Conservation (phyloP, 2,797 vertebrate species). For the Acanthurus leucopareius region DNA sequence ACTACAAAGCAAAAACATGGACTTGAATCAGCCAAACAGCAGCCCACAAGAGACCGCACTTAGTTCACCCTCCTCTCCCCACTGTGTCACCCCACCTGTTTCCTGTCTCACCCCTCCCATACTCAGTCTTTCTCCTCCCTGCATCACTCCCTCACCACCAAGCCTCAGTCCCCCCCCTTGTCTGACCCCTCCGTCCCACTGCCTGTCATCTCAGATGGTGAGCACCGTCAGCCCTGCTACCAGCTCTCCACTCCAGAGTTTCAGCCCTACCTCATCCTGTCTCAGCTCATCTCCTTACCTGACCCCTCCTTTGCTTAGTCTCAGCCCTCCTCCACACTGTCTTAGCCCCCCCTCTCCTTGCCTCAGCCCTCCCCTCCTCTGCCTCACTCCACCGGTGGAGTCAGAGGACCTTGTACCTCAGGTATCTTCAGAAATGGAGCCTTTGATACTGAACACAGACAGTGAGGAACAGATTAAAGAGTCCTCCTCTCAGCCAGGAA, state of each 20-base stretch:
- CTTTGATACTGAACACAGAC: slow-evolving; percentile 74
- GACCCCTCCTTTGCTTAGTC: slow-evolving; percentile 80
- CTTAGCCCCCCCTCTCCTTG: slow-evolving; percentile 73
- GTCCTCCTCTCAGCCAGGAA: slow-evolving; percentile 62
- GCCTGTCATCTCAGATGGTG: slow-evolving; percentile 55
- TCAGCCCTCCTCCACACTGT: slow-evolving; percentile 76
- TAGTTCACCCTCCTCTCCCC: slow-evolving; percentile 40
- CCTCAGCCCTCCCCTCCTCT: slow-evolving; percentile 78
- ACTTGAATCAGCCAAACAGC: slow-evolving; percentile 33
- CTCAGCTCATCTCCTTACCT: slow-evolving; percentile 81
- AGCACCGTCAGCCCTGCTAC: slow-evolving; percentile 58
- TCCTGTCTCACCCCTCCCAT: slow-evolving; percentile 65
- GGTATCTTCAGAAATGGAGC: slow-evolving; percentile 72
- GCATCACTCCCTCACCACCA: slow-evolving; percentile 58
- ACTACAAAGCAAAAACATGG: slow-evolving; percentile 29
- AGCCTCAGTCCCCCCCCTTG: slow-evolving; percentile 75
- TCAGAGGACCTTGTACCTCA: slow-evolving; percentile 71
- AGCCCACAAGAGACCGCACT: slow-evolving; percentile 49
- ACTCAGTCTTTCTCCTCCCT: slow-evolving; percentile 75
- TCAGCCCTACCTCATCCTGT: slow-evolving; percentile 80
- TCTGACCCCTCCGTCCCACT: slow-evolving; percentile 69
- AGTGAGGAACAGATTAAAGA: slow-evolving; percentile 61
- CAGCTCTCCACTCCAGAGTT: slow-evolving; percentile 73
- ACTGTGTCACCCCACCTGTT: slow-evolving; percentile 50
- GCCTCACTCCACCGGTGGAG: slow-evolving; percentile 73